phyloP scores from a whole-genome alignment of 2,888 invertebrate genomes.

The Melieria picta region DNA sequence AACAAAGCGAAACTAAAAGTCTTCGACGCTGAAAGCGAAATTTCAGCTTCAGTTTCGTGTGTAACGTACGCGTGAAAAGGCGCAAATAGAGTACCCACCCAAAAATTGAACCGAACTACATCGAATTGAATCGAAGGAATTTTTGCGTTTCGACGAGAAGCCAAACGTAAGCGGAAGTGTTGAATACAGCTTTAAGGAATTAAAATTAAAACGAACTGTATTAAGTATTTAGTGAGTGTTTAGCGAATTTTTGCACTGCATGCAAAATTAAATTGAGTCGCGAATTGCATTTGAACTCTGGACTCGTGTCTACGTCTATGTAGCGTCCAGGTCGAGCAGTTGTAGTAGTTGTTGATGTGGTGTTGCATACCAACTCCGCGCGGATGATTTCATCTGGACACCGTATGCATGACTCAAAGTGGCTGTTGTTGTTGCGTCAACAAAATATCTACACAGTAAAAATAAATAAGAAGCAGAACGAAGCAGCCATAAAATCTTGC shows the following conservation, averaged over 20 bases:
- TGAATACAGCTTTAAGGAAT: not conserved
- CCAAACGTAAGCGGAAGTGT: conserved; percentile 17
- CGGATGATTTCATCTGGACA: no score
- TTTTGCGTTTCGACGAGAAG: not conserved
- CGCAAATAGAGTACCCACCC: conserved; percentile 35
- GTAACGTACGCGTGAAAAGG: conserved; percentile 56
- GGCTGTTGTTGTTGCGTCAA: no score
- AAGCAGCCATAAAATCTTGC: no score
- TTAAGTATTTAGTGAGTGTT: not conserved
- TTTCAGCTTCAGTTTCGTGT: conserved; percentile 53
- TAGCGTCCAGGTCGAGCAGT: no score
- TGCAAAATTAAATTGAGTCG: no score
- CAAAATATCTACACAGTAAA: no score
- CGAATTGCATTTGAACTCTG: no score
- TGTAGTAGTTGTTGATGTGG: no score
- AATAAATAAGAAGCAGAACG: no score
- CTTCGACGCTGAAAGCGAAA: conserved; percentile 31
- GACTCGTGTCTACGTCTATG: no score
- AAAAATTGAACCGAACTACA: not conserved
- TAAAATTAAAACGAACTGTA: not conserved
- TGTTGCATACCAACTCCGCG: no score
- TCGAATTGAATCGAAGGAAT: not conserved
- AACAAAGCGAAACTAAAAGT: conserved; percentile 20
- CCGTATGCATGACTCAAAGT: no score
- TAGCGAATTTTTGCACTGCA: not conserved